These are phyloP conservation scores for Pristis pectinata DNA, from an alignment of 2,797 vertebrate genomes.

Conservation along the genomic window DNA sequence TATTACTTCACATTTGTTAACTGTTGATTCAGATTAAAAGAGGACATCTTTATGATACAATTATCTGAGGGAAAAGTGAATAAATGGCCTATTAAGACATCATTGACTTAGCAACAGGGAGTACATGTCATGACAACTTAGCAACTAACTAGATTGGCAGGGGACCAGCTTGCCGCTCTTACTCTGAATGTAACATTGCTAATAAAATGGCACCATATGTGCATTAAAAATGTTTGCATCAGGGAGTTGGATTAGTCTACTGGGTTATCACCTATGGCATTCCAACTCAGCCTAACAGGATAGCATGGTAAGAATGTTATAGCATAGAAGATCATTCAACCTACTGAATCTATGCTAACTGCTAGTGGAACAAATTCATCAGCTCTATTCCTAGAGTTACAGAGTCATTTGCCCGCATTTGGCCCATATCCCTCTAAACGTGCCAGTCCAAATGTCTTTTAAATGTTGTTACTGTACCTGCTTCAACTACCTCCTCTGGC, in stretches of 20 bases:
- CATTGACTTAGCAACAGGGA: conserved; percentile 36
- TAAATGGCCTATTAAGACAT: conserved; percentile 34
- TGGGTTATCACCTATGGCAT: neutral
- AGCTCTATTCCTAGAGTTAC: too few species aligned
- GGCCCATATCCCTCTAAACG: too few species aligned
- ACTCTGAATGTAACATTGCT: neutral
- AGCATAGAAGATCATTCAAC: neutral
- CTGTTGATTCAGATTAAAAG: conserved; percentile 25
- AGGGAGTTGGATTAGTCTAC: neutral
- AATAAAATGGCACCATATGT: conserved; percentile 23
- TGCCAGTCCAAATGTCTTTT: too few species aligned
- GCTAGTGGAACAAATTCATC: neutral
- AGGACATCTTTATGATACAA: conserved; percentile 15
- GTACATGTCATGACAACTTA: conserved; percentile 22
- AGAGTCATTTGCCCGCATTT: too few species aligned
- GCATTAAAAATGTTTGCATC: neutral
- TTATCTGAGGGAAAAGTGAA: conserved; percentile 28
- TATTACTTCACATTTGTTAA: conserved; percentile 21
- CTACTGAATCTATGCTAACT: neutral
- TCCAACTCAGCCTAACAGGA: neutral
- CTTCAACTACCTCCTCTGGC: too few species aligned
- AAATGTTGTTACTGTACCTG: too few species aligned
- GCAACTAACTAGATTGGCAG: conserved; percentile 29
- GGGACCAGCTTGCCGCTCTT: neutral
- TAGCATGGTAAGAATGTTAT: neutral